Base-by-base conservation (phyloP, 2,888 invertebrate genomes). In the Epinotia brunnichana region DNA sequence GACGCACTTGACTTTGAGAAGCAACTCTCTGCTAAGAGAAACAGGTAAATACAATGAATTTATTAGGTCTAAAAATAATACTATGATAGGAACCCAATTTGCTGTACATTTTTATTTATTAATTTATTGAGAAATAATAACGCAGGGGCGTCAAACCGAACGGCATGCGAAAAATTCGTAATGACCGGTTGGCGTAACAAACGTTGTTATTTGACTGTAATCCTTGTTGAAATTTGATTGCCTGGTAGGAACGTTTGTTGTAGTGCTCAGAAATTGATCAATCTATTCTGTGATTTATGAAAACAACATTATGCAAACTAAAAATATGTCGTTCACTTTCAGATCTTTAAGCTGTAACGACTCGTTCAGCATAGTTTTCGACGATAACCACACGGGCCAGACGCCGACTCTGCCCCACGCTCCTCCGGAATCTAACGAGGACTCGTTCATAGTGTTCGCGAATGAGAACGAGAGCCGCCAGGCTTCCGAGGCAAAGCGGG, bases 301-400 rank as follows among this genome's bases (percentile, higher is more conserved):
- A 9, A 35, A 35, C 35, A 35, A 9, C 35, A 9, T 35, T 35
- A 9, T 35, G 35, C 9, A 35, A 35, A 35, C 1, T 7, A 35
- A 9, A n/a, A n/a, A n/a, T n/a, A n/a, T n/a, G n/a, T n/a, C 13
- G 2, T 41, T 48, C 24, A 15, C 11, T 5, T 7, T 56, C 79
- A 91, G 93, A 78, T 93, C 94, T 0, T 81, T 86, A 51, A 94
- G 94, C 75, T 92, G 91, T 83, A 92, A 88, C 79, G 93, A 93
- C 57, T 94, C 93, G 0, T 87, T 90, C 81, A 92, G 91, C 78
- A 90, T 93, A 71, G 83, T 90, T 0, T 93, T 92, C 79, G 92
- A 90, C 70, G 90, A 90, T 21, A 84, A 89, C 74, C 85, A 84
- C 0, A 80, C 84, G 13, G 57, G 29, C 1, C 29, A 57, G 69